Evolutionary conservation across 2,797 vertebrate species (phyloP), one percentile per base, ranked within the genome.

Genomic region (Tenualosa thibaudeaui): DNA sequence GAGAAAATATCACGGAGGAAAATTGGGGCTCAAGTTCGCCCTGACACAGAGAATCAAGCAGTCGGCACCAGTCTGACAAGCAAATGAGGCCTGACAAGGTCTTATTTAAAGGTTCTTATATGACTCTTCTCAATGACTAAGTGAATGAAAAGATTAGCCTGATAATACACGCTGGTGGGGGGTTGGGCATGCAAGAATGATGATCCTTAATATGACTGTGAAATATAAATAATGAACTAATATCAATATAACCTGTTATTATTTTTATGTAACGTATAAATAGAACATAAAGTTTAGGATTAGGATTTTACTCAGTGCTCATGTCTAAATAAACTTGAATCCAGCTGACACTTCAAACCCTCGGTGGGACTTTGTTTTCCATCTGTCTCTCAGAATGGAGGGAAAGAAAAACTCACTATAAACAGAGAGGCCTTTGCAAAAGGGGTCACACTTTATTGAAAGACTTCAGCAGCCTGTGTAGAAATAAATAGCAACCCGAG

Each of bases 391-490:
- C 40, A 7, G 37, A 62, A 37, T 60, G 31, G 46, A 40, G 46
- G 75, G 49, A 46, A 5, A 13, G 26, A 13, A 53, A 60, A 26
- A 22, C 58, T 17, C 81, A 26, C 50, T 85, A 53, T 49, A 84
- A 84, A 81, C 4, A 22, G 8, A 51, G 54, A 65, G 78, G 43
- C 43, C 31, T 37, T 81, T 46, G 8, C 71, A 31, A 40, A 84
- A 56, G 54, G 68, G 83, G 83, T 81, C 84, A 62, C 40, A 50
- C 9, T 50, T 81, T 81, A 81, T 58, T 85, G 22, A 40, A 62
- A 54, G 31, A n/a, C 53, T 43, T 50, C 60, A 46, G 12, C 68
- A 68, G 82, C 50, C 43, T 78, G 54, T 87, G 62, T 81, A 31
- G 26, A 71, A 31, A 37, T 71, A 81, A 31, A 71, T 31, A 17